Percentiles rank a stretch among this genome's conserved stretches.
phyloP scores from a whole-genome alignment of 2,888 invertebrate genomes.

The Cyclophora punctaria region DNA sequence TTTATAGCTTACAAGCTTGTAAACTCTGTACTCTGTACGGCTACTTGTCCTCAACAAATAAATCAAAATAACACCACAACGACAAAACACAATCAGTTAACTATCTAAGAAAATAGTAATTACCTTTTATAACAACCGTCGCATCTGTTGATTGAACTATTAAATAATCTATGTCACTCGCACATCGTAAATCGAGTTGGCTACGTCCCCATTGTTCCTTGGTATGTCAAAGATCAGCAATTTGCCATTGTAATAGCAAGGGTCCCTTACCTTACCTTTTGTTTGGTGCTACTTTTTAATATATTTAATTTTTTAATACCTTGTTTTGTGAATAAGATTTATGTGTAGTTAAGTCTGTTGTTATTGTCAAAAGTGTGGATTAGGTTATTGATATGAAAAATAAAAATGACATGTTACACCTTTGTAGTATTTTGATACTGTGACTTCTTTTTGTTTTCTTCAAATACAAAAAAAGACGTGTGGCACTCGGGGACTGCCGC shows the following conservation, averaged over 20 bases:
- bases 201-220: conserved; percentile 60
- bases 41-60: no score
- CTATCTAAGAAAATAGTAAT: no score
- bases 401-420: conserved; percentile 34
- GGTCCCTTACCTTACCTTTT: conserved; percentile 21
- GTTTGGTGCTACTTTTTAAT: conserved; percentile 21
- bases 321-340: no score
- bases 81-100: no score
- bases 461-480: background rate
- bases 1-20: no score
- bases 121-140: background rate
- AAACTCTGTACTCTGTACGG: no score
- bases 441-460: conserved; percentile 18
- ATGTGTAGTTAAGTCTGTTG: conserved; percentile 19
- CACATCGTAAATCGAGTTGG: conserved; percentile 45
- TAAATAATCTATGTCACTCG: conserved; percentile 33
- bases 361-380: conserved; percentile 26
- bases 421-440: conserved; percentile 26
- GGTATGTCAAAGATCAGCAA: conserved; percentile 71
- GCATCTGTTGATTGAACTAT: conserved; percentile 10
- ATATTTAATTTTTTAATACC: conserved; percentile 3
- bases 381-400: no score
- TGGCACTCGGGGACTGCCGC: no score
- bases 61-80: no score
- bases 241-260: conserved; percentile 61